These are phyloP conservation scores for Girardinichthys multiradiatus DNA, from an alignment of 2,113 vertebrate genomes.

Conservation along the genomic window DNA sequence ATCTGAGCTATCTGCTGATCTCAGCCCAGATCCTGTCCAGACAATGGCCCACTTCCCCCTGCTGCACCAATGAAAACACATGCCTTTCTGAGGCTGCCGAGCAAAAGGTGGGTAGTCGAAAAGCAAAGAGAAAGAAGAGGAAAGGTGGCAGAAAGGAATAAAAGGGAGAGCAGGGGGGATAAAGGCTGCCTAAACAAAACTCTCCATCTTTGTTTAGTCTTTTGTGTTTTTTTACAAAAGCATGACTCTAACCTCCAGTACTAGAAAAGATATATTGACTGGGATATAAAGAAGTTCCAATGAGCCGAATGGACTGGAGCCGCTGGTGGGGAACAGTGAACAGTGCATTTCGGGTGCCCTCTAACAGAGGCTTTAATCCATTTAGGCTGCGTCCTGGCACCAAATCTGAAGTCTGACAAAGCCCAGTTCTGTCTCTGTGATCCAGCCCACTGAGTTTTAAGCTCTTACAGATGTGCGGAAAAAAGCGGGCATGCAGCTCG, in stretches of 20 bases:
- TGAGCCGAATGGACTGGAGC: conserved; percentile 40
- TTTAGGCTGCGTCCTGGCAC: conserved; percentile 67
- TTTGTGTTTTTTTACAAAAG: conserved; percentile 43
- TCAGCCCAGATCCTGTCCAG: conserved; percentile 82
- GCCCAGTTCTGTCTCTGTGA: conserved; percentile 73
- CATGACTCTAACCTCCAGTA: conserved; percentile 43
- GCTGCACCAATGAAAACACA: conserved; percentile 79
- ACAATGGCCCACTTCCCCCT: conserved; percentile 77
- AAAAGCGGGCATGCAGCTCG: conserved; percentile 58
- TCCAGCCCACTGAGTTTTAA: conserved; percentile 68
- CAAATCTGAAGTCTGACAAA: conserved; percentile 72
- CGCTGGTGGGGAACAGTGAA: conserved; percentile 50
- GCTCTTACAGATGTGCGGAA: conserved; percentile 74
- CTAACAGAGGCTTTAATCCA: conserved; percentile 66
- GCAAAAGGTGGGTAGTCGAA: conserved; percentile 47
- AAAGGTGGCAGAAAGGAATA: conserved; percentile 47
- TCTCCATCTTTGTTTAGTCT: conserved; percentile 50
- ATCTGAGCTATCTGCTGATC: conserved; percentile 72
- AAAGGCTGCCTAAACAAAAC: conserved; percentile 29
- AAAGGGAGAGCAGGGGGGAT: conserved; percentile 1
- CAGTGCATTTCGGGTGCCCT: conserved; percentile 48
- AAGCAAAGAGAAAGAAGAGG: conserved; percentile 42
- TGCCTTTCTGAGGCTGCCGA: conserved; percentile 56
- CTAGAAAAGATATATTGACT: conserved; percentile 25
- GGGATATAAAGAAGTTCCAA: conserved; percentile 19